Evolutionary conservation across 1,140 invertebrate species (phyloP).

Genomic region (Bemisia tabaci): DNA sequence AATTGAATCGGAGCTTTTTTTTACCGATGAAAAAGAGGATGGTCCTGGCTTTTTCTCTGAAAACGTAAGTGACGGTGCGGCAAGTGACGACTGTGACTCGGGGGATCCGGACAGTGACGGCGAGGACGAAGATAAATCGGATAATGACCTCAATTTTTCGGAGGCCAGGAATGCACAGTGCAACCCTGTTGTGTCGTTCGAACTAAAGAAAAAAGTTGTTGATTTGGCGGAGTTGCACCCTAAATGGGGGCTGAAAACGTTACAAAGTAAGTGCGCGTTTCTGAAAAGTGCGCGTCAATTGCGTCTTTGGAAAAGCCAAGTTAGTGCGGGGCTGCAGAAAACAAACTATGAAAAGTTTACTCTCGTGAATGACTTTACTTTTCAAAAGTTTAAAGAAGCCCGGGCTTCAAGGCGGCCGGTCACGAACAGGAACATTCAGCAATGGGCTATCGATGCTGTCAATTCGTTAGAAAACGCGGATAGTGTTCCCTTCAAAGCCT

Average conservation of each 20-base stretch:
- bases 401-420: not conserved
- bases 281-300: not conserved
- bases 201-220: constrained; percentile 3
- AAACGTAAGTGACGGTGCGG: no score
- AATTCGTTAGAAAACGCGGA: no score
- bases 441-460: not conserved
- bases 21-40: no score
- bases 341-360: not conserved
- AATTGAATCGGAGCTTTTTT: no score
- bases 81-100: no score
- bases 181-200: not conserved
- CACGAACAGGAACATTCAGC: not conserved
- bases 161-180: no score
- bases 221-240: not conserved
- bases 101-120: no score
- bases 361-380: not conserved
- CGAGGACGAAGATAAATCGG: no score
- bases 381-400: not conserved
- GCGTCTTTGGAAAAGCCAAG: no score
- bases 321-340: no score
- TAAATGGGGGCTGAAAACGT: not conserved
- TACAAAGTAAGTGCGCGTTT: not conserved
- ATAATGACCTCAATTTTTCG: no score
- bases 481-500: not conserved
- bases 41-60: no score